Evolutionary conservation across 1,140 invertebrate species (phyloP).

Genomic region (Drosophila kanapiae): DNA sequence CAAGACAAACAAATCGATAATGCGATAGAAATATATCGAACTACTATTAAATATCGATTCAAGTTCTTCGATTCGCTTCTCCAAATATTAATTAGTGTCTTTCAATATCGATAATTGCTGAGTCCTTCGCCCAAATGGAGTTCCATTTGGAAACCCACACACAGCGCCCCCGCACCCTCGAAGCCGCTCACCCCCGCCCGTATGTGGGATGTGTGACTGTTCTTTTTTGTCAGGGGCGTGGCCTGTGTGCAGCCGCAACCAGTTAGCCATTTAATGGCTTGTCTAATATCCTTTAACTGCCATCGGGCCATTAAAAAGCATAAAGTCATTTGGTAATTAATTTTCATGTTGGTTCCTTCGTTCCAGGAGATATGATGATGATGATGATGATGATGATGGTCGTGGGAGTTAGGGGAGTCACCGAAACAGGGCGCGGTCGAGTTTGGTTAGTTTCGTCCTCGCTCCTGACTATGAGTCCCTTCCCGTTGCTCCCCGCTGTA

Average conservation of each 20-base stretch:
- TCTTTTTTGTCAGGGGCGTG: slow-evolving; percentile 32
- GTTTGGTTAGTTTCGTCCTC: slow-evolving; percentile 6
- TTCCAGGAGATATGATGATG: slow-evolving; percentile 8
- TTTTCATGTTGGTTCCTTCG: slow-evolving; percentile 68
- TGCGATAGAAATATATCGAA: no score
- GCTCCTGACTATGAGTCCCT: not conserved
- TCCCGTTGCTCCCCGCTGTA: slow-evolving; percentile 2
- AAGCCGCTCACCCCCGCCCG: not conserved
- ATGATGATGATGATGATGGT: not conserved
- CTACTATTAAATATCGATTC: no score
- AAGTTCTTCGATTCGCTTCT: not conserved
- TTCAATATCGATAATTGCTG: slow-evolving; percentile 15
- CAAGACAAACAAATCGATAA: no score
- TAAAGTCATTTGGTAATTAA: slow-evolving; percentile 84
- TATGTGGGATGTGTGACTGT: not conserved
- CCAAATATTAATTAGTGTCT: slow-evolving; percentile 24
- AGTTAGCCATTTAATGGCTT: slow-evolving; percentile 73
- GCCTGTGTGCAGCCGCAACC: slow-evolving; percentile 16
- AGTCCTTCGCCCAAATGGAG: not conserved
- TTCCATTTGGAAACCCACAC: not conserved
- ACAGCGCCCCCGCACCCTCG: not conserved
- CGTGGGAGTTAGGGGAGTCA: not conserved
- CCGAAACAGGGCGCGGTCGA: slow-evolving; percentile 26
- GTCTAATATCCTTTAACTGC: slow-evolving; percentile 83
- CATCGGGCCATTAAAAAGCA: slow-evolving; percentile 80